Conservation (phyloP, 1,140 invertebrate genomes). For the Rhopalosiphum padi region DNA sequence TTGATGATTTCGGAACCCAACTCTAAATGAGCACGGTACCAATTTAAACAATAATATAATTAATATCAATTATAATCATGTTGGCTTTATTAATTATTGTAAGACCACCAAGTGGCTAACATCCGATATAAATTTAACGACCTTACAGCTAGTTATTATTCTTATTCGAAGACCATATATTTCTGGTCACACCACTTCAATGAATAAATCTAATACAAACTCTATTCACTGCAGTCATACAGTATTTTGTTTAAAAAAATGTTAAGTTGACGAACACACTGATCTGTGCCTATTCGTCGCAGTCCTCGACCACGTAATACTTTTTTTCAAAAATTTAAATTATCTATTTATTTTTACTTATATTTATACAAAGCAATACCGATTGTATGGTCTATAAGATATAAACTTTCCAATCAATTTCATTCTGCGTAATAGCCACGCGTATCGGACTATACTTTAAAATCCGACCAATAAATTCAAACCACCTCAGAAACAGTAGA, state of each 20-base stretch:
- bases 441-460: neutral
- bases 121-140: neutral
- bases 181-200: no score
- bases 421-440: neutral
- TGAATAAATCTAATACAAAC: no score
- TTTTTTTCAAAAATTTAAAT: no score
- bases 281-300: no score
- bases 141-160: neutral
- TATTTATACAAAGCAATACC: no score
- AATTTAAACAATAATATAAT: neutral
- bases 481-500: neutral
- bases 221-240: no score
- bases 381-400: neutral
- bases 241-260: no score
- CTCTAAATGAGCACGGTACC: neutral
- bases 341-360: no score
- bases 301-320: no score
- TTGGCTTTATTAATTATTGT: neutral
- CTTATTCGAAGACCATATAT: neutral
- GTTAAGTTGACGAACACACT: no score
- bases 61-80: neutral
- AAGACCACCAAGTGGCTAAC: neutral
- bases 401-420: neutral
- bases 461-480: neutral
- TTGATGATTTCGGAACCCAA: neutral